Evolutionary conservation across 2,888 invertebrate species (phyloP).

Genomic region (Melinaea menophilus): DNA sequence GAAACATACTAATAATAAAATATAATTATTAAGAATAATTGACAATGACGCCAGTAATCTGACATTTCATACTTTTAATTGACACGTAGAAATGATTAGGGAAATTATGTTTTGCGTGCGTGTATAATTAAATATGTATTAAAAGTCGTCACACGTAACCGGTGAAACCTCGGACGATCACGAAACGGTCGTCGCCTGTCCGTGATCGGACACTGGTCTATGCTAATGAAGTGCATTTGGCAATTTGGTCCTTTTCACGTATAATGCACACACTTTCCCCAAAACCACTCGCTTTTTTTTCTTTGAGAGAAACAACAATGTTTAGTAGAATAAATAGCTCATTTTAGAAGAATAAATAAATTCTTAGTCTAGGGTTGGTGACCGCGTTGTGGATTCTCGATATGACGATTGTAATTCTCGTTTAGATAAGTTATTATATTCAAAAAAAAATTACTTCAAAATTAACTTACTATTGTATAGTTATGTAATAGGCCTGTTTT

Average conservation of each 20-base stretch:
- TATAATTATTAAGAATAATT: too few species aligned
- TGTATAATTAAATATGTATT: conserved; percentile 37
- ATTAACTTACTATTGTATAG: too few species aligned
- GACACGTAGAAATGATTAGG: conserved; percentile 40
- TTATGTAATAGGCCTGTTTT: too few species aligned
- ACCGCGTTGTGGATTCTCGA: too few species aligned
- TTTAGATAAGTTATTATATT: too few species aligned
- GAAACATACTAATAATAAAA: too few species aligned
- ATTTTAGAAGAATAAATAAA: too few species aligned
- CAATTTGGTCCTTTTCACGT: conserved; percentile 59
- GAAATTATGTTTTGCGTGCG: conserved; percentile 42
- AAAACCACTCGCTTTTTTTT: conserved; percentile 19
- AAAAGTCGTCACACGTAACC: conserved; percentile 52
- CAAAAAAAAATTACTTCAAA: too few species aligned
- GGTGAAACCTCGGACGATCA: conserved; percentile 51
- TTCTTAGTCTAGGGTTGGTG: too few species aligned
- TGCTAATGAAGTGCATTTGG: conserved; percentile 57
- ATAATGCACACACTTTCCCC: conserved; percentile 48
- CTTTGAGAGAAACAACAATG: background rate
- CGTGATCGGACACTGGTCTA: conserved; percentile 46
- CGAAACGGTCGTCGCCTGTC: conserved; percentile 37
- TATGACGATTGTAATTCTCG: too few species aligned
- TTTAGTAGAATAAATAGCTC: too few species aligned
- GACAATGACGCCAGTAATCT: background rate
- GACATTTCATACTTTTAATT: conserved; percentile 17